A percentile compares a stretch with the other conserved stretches of the same genome.
phyloP scores from a whole-genome alignment of 2,113 vertebrate genomes.

The Otus sunia region DNA sequence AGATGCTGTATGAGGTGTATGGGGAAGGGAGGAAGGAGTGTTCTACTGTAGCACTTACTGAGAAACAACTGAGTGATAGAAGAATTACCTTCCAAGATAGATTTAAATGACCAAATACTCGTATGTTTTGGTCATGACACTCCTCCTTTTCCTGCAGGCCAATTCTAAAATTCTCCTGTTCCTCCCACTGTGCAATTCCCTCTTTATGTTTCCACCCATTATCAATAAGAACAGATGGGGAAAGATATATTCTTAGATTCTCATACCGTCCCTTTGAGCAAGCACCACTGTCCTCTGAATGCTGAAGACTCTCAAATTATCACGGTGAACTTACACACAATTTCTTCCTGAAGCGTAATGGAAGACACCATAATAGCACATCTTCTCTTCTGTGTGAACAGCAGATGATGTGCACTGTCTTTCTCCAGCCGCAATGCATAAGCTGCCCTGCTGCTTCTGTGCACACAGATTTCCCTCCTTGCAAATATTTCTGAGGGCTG shows the following conservation, averaged over 20 bases:
- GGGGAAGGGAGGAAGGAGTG: background rate
- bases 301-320: background rate
- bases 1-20: background rate
- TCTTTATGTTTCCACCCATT: background rate
- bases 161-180: background rate
- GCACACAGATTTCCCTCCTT: background rate
- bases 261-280: background rate
- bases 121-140: background rate
- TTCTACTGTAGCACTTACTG: background rate
- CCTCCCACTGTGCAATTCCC: background rate
- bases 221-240: background rate
- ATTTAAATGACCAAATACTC: background rate
- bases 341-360: background rate
- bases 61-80: background rate
- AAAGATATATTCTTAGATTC: background rate
- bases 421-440: background rate
- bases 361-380: background rate
- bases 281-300: background rate
- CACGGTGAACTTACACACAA: background rate
- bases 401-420: background rate
- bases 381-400: background rate
- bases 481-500: background rate
- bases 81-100: background rate
- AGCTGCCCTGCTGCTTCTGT: background rate
- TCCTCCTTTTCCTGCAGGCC: background rate